Conservation (phyloP, 2,113 vertebrate genomes). For the Sula dactylatra region DNA sequence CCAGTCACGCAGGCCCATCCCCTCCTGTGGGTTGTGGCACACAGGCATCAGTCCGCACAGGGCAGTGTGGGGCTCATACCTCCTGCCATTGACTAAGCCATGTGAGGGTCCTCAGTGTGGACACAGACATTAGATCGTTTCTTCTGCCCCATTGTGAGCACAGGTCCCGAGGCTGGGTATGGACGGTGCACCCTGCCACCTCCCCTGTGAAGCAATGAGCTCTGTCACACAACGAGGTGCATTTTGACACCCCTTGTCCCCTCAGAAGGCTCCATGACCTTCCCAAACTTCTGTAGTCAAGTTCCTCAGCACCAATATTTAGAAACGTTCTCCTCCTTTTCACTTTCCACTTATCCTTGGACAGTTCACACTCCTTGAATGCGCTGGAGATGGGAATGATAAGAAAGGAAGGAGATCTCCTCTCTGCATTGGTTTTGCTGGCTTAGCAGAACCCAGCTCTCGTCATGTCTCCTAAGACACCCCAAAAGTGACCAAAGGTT, state of each 20-base stretch:
- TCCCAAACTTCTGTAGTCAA: not conserved
- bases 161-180: not conserved
- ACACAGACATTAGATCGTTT: not conserved
- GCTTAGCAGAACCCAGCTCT: not conserved
- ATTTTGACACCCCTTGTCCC: not conserved
- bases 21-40: not conserved
- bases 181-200: not conserved
- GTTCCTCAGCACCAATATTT: not conserved
- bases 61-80: not conserved
- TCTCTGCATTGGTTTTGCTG: not conserved
- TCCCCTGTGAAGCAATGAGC: not conserved
- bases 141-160: fast-evolving
- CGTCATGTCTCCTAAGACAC: not conserved
- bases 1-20: not conserved
- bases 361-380: not conserved
- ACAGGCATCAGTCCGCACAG: not conserved
- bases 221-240: not conserved
- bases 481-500: not conserved
- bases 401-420: not conserved
- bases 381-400: not conserved
- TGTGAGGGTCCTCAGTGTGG: not conserved
- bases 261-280: not conserved
- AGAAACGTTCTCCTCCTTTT: not conserved
- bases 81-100: not conserved
- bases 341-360: not conserved